phyloP scores from a whole-genome alignment of 2,113 vertebrate species.

The Melanerpes aurifrons region DNA sequence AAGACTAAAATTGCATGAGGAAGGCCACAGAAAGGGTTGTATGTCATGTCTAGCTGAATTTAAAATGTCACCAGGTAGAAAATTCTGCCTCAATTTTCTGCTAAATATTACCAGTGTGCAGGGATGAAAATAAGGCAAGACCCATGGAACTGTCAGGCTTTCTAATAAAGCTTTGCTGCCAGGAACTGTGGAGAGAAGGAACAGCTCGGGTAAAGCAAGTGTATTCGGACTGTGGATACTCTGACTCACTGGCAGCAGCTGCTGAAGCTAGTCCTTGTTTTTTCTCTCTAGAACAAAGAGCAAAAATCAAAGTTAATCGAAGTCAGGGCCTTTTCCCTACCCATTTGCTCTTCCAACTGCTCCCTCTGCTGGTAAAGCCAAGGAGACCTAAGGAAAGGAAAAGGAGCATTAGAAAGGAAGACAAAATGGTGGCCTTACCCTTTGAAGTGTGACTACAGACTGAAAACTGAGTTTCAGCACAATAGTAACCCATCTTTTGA shows the following conservation, averaged over 20 bases:
- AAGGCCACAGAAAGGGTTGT: not conserved
- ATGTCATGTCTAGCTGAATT: not conserved
- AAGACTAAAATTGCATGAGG: not conserved
- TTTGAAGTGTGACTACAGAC: not conserved
- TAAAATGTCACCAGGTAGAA: not conserved
- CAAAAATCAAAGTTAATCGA: slow-evolving; percentile 15
- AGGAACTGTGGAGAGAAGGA: not conserved
- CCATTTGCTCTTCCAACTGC: slow-evolving; percentile 34
- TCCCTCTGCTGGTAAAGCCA: slow-evolving; percentile 63
- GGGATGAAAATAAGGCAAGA: not conserved
- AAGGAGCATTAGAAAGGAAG: not conserved
- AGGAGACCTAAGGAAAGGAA: not conserved
- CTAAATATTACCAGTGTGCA: not conserved
- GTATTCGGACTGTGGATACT: not conserved
- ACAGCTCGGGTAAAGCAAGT: not conserved
- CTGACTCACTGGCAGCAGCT: not conserved
- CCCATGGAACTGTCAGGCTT: not conserved
- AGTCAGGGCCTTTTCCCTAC: not conserved
- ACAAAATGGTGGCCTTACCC: slow-evolving; percentile 46
- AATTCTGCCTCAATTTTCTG: not conserved
- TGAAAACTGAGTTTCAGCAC: not conserved
- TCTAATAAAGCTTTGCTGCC: not conserved
- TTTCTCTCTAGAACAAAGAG: not conserved
- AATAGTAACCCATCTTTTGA: not conserved
- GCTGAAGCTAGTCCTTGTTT: not conserved